Conservation (phyloP, 1,140 invertebrate species). For the Centruroides vittatus region DNA sequence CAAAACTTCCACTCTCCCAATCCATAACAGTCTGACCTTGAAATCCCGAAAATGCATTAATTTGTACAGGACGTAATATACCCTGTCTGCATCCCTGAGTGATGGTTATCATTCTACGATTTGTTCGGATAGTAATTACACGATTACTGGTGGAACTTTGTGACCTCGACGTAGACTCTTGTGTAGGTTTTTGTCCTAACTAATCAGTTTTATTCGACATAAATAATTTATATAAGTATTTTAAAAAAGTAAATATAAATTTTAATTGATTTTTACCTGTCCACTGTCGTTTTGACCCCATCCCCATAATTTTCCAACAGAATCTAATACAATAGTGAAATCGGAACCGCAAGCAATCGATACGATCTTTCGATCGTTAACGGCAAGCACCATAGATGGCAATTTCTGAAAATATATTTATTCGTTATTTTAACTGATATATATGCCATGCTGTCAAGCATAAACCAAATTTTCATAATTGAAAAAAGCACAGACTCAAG, state of each 20-base stretch:
- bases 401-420: conserved; percentile 23
- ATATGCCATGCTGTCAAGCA: too few relatives aligned
- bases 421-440: conserved; percentile 26
- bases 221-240: neutral
- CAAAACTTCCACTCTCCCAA: conserved; percentile 10
- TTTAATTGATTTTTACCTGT: conserved; percentile 3
- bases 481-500: too few relatives aligned
- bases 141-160: conserved; percentile 9
- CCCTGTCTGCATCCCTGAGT: conserved; percentile 15
- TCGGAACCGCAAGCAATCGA: conserved; percentile 25
- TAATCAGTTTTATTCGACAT: neutral
- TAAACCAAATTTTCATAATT: too few relatives aligned
- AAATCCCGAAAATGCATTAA: conserved; percentile 1
- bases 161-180: conserved; percentile 3
- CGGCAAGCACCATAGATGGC: conserved; percentile 26
- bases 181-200: conserved; percentile 7
- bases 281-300: conserved; percentile 45
- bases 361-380: conserved; percentile 27
- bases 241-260: neutral
- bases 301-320: conserved; percentile 32
- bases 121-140: conserved; percentile 17
- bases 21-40: neutral
- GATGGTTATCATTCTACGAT: conserved; percentile 17
- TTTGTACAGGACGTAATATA: conserved; percentile 12
- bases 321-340: conserved; percentile 27